phyloP scores from a whole-genome alignment of 2,797 vertebrate species.

The Euthynnus affinis region DNA sequence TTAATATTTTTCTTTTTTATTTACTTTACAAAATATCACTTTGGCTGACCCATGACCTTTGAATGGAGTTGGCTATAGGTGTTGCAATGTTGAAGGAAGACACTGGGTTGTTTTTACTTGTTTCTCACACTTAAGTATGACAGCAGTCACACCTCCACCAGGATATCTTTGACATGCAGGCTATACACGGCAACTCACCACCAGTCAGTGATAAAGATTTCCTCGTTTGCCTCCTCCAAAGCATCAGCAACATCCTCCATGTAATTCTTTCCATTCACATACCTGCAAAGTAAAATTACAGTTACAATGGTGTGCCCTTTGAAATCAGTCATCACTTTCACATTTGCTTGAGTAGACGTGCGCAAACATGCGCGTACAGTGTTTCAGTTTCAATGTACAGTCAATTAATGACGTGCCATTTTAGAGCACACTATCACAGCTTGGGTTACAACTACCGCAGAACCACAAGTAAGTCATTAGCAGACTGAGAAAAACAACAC shows the following conservation, averaged over 20 bases:
- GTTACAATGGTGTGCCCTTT: not conserved
- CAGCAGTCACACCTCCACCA: not conserved
- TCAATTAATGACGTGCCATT: not conserved
- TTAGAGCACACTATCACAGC: not conserved
- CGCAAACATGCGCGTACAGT: not conserved
- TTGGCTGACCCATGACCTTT: too few species aligned
- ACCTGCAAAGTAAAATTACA: constrained; percentile 84
- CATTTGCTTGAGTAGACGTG: constrained; percentile 8
- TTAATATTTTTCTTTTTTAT: too few species aligned
- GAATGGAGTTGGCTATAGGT: too few species aligned
- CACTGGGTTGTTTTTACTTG: not conserved
- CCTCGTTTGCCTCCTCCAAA: constrained; percentile 95
- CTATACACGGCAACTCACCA: constrained; percentile 87
- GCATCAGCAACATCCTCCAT: constrained; percentile 96
- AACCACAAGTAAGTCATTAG: constrained; percentile 3
- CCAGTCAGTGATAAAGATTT: constrained; percentile 99
- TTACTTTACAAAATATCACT: too few species aligned
- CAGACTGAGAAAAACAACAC: not conserved
- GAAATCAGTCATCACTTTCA: not conserved
- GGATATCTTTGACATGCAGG: not conserved
- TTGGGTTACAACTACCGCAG: not conserved
- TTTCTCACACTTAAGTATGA: constrained; percentile 6
- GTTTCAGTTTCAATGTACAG: not conserved
- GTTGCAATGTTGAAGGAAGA: not conserved
- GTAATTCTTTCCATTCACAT: constrained; percentile 96